Conservation (phyloP, 2,888 invertebrate species). For the Mycalesis mineus region DNA sequence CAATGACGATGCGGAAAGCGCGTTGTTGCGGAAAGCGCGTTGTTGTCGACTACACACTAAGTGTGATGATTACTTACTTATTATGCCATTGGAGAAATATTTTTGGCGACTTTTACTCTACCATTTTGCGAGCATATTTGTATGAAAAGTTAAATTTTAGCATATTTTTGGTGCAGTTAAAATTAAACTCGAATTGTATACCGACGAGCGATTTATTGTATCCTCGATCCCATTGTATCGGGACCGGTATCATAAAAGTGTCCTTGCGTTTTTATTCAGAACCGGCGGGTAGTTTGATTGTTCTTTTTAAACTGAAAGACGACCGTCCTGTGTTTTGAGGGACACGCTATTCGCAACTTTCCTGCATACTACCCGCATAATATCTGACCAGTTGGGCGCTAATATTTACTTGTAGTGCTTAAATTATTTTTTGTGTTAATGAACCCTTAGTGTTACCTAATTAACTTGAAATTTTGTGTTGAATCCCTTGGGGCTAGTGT, state of each 20-base stretch:
- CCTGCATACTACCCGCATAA: background rate
- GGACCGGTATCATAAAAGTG: conserved; percentile 47
- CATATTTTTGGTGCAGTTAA: conserved; percentile 1
- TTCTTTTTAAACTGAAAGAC: conserved; percentile 42
- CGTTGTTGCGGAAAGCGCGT: too few species aligned
- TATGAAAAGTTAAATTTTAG: background rate
- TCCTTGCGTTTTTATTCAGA: conserved; percentile 46
- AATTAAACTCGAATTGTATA: conserved; percentile 3
- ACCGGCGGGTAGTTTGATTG: conserved; percentile 36
- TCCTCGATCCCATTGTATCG: conserved; percentile 43
- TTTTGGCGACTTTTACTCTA: too few species aligned
- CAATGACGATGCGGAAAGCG: too few species aligned
- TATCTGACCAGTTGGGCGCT: background rate
- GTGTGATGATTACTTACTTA: too few species aligned
- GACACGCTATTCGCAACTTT: background rate
- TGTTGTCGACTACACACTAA: too few species aligned
- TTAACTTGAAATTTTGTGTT: too few species aligned
- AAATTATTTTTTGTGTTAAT: too few species aligned
- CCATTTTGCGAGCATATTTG: too few species aligned
- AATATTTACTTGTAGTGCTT: too few species aligned
- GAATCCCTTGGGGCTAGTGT: too few species aligned
- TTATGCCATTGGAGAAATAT: too few species aligned
- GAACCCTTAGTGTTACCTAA: too few species aligned
- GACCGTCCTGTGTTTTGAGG: background rate
- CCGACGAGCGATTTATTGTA: conserved; percentile 21